Evolutionary conservation across 2,797 vertebrate genomes (phyloP).

Genomic region (Pipistrellus pipistrellus): DNA sequence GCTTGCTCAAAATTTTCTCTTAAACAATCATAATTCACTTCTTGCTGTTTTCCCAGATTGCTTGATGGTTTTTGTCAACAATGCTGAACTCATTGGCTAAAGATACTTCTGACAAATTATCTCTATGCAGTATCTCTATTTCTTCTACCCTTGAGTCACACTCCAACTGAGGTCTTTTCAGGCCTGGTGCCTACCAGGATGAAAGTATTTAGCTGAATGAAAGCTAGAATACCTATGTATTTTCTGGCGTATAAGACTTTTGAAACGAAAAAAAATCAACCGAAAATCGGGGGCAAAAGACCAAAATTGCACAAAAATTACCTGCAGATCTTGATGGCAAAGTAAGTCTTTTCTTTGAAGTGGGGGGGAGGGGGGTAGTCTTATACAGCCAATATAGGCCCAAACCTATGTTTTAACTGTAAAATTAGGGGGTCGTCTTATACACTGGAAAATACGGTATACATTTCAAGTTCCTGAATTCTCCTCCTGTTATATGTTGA

Average conservation of each 20-base stretch:
- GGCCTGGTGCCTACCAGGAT: neutral
- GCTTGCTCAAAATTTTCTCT: constrained; percentile 17
- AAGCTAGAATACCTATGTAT: constrained; percentile 44
- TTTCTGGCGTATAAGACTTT: too few relatives aligned
- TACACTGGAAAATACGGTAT: too few relatives aligned
- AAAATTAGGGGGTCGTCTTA: too few relatives aligned
- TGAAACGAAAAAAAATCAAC: too few relatives aligned
- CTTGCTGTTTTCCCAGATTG: constrained; percentile 21
- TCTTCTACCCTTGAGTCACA: neutral
- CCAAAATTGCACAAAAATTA: too few relatives aligned
- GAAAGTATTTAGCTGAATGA: neutral
- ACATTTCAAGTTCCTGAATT: constrained; percentile 57
- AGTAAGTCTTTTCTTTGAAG: too few relatives aligned
- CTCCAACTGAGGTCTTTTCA: neutral
- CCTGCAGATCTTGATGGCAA: too few relatives aligned
- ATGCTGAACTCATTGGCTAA: neutral
- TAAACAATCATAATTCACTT: constrained; percentile 35
- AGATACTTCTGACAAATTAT: neutral
- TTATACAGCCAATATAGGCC: too few relatives aligned
- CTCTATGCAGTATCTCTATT: neutral
- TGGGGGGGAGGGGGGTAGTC: too few relatives aligned
- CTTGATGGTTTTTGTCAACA: constrained; percentile 8
- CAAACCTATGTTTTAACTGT: too few relatives aligned
- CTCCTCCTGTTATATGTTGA: neutral
- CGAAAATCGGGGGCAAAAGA: too few relatives aligned